These are phyloP conservation scores for Pteropus rufus DNA, from an alignment of 2,797 vertebrate genomes.

Conservation along the genomic window DNA sequence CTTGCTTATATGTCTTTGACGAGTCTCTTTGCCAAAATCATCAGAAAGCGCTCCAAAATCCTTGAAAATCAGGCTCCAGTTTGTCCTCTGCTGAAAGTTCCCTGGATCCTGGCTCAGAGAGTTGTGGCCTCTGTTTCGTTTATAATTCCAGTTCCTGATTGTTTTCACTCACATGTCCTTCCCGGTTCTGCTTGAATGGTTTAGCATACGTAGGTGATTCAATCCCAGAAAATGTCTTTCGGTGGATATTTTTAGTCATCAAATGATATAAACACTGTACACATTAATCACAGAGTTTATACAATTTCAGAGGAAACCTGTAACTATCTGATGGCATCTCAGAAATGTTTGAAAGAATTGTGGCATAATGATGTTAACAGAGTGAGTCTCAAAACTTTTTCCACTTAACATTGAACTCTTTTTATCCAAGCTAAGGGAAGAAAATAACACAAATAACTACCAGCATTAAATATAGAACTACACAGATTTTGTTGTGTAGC, in stretches of 20 bases:
- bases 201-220: conserved; percentile 39
- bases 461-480: neutral
- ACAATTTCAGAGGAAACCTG: conserved; percentile 42
- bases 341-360: conserved; percentile 43
- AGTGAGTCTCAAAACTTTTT: neutral
- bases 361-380: conserved; percentile 23
- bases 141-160: conserved; percentile 43
- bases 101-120: neutral
- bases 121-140: neutral
- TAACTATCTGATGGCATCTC: conserved; percentile 32
- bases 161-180: neutral
- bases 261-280: conserved; percentile 38
- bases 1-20: neutral
- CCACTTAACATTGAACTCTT: neutral
- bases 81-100: neutral
- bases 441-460: neutral
- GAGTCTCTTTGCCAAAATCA: neutral
- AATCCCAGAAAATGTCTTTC: conserved; percentile 37
- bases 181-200: conserved; percentile 24
- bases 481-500: neutral
- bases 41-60: neutral
- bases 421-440: neutral
- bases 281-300: conserved; percentile 43
- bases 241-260: conserved; percentile 51
- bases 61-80: neutral